Percentiles rank a stretch among this genome's conserved stretches.
phyloP scores from a whole-genome alignment of 1,140 invertebrate species.

The Hycleus cichorii region DNA sequence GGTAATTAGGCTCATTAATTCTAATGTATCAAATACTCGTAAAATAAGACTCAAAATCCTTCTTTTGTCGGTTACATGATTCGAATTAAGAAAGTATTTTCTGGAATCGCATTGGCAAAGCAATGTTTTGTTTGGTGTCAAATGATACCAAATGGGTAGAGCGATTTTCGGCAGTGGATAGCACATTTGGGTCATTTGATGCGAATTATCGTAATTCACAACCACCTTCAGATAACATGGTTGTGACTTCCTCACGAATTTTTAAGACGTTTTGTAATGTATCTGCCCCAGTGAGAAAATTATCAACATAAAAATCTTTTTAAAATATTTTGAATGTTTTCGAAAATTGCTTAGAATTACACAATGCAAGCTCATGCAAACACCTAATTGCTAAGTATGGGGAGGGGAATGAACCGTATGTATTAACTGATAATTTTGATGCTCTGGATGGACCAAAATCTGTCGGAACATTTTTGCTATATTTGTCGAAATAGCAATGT shows the following conservation, averaged over 20 bases:
- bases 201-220: slow-evolving; percentile 41
- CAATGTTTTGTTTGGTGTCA: background rate
- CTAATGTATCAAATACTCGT: slow-evolving; percentile 31
- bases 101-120: background rate
- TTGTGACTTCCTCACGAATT: slow-evolving; percentile 1
- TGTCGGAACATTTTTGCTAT: slow-evolving; percentile 41
- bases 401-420: slow-evolving; percentile 33
- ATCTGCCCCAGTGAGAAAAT: no score
- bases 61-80: background rate
- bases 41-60: slow-evolving; percentile 1
- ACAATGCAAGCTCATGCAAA: slow-evolving; percentile 34
- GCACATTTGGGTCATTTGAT: slow-evolving; percentile 25
- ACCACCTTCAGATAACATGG: slow-evolving; percentile 30
- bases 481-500: slow-evolving; percentile 39
- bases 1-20: slow-evolving; percentile 22
- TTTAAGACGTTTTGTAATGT: background rate
- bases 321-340: background rate
- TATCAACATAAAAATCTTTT: slow-evolving; percentile 3
- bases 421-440: slow-evolving; percentile 37
- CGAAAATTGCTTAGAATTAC: slow-evolving; percentile 33
- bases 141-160: background rate
- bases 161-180: background rate
- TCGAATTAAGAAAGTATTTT: background rate
- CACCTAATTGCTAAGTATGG: slow-evolving; percentile 34
- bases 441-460: slow-evolving; percentile 29